Conservation (phyloP, 2,797 vertebrate genomes). For the Pseudomugil gertrudae region DNA sequence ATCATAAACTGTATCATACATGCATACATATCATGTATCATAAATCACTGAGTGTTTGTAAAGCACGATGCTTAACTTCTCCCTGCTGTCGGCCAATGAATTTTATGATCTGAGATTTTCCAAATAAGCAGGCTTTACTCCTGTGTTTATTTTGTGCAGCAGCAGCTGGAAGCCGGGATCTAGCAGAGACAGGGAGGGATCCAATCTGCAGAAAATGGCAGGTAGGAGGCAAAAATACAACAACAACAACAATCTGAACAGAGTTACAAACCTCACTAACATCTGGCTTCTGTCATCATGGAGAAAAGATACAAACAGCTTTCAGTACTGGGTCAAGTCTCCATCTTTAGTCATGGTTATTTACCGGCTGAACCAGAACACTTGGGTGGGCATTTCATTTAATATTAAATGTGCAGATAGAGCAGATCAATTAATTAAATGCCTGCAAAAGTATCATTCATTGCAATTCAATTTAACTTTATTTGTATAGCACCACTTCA, state of each 20-base stretch:
- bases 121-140: conserved; percentile 18
- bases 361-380: neutral
- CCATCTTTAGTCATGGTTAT: neutral
- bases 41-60: conserved; percentile 2
- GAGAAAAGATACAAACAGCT: neutral
- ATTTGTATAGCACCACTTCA: too few species aligned
- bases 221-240: conserved; percentile 57
- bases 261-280: neutral
- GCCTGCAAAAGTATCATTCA: neutral
- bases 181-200: conserved; percentile 62
- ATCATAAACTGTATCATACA: too few species aligned
- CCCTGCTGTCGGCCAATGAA: conserved; percentile 10
- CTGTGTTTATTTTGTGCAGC: conserved; percentile 44
- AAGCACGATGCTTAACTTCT: conserved; percentile 25
- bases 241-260: neutral
- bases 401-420: neutral
- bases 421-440: neutral
- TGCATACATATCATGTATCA: too few species aligned
- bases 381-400: neutral
- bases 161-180: conserved; percentile 52
- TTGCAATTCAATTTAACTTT: too few species aligned
- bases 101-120: neutral
- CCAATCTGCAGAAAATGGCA: conserved; percentile 83
- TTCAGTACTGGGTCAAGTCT: too few species aligned
- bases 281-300: neutral